Conservation (phyloP, 2,113 vertebrate genomes). For the Macrotis lagotis region DNA sequence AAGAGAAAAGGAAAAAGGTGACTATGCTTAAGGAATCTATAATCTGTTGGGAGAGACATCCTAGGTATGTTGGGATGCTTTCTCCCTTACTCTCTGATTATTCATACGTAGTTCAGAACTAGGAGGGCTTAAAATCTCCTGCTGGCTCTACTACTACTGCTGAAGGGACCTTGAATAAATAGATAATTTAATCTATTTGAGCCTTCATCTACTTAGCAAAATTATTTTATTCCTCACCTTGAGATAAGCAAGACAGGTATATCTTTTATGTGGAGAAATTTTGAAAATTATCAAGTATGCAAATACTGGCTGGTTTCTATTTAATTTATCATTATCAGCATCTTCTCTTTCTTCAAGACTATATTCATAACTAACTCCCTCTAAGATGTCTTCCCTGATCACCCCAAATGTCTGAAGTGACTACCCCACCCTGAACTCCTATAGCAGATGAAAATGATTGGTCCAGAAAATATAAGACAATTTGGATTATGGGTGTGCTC, state of each 20-base stretch:
- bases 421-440: neutral
- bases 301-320: neutral
- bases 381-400: constrained; percentile 4
- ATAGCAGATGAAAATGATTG: neutral
- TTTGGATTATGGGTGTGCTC: neutral
- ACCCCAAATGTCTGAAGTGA: neutral
- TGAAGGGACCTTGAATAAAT: neutral
- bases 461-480: neutral
- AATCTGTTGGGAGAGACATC: neutral
- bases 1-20: neutral
- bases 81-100: neutral
- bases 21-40: neutral
- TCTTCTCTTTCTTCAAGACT: neutral
- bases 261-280: neutral
- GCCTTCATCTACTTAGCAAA: neutral
- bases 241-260: neutral
- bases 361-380: neutral
- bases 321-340: neutral
- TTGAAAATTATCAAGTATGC: neutral
- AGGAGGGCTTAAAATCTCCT: neutral
- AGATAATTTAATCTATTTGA: neutral
- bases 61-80: neutral
- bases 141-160: neutral
- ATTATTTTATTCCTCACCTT: neutral
- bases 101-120: neutral